Base-by-base conservation (phyloP, 37 sponge, comb jelly and placozoan genomes). In the Halichondria panicea region DNA sequence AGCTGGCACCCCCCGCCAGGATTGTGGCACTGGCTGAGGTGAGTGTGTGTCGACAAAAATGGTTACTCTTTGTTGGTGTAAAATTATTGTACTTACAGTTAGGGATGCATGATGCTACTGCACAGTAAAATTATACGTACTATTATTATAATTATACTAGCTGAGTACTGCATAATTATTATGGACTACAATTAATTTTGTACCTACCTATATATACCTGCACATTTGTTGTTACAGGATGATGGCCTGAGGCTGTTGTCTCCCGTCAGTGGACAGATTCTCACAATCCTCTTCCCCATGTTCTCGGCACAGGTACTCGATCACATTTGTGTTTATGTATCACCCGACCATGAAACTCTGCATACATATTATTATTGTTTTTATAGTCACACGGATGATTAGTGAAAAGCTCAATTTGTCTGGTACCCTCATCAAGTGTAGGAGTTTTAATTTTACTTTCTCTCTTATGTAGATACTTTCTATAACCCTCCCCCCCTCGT, bases 201-300 rank as follows among this genome's bases (percentile, higher is more conserved):
- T 6, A n/a, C 60, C 25, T 58, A 19, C 19, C 25, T 24, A 18
- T 27, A 18, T 6, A 6, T 27, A 58, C 25, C n/a, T 22, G 4
- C 13, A 28, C 57, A 39, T 67, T 39, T 37, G 15, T 33, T 21
- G 32, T 59, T 63, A 22, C 64, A 91, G 78, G 87, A 91, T 76
- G 91, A 87, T 38, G 68, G 82, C 15, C 59, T 85, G 33, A 79
- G 87, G 24, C 63, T 91, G n/a, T 21, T 91, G 41, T 85, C 80
- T 39, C 77, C 87, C 8, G 37, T 59, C n/a, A 84, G 64, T 55
- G 86, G 87, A 45, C 41, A 81, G n/a, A 55, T 76, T 2, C 70
- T 80, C 21, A 81, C 74, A 35, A 74, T 46, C 12, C 70, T 91
- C 3, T 86, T 85, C 32, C 91, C 91, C 15, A 44, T 74, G 65